Conservation (phyloP, 2,797 vertebrate genomes). For the Parambassis ranga region DNA sequence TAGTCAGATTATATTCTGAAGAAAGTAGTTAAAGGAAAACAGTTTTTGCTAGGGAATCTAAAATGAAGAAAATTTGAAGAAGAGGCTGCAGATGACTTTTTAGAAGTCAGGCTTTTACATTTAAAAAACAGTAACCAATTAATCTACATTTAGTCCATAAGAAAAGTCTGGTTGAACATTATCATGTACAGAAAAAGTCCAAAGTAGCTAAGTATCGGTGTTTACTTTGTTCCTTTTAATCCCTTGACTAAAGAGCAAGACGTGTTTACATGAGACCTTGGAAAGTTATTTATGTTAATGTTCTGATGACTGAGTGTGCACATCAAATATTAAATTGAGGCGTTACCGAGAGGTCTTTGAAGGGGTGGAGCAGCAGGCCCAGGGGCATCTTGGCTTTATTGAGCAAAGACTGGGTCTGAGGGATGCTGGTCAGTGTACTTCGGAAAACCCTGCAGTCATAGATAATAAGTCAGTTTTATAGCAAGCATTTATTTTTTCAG, state of each 20-base stretch:
- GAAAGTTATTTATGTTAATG: no score
- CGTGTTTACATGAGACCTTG: not conserved
- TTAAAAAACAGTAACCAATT: no score
- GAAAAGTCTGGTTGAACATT: no score
- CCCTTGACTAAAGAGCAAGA: no score
- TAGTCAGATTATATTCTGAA: not conserved
- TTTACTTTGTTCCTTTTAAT: not conserved
- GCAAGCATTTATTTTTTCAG: no score
- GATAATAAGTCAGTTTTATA: no score
- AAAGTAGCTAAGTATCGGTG: no score
- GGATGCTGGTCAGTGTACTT: constrained; percentile 93
- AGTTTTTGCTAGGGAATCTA: not conserved
- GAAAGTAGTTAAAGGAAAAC: not conserved
- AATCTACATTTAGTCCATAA: no score
- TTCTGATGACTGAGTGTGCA: not conserved
- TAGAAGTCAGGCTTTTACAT: no score
- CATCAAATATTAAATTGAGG: not conserved
- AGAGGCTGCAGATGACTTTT: not conserved
- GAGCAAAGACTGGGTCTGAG: constrained; percentile 94
- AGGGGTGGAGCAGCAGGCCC: constrained; percentile 95
- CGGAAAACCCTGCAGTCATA: constrained; percentile 87
- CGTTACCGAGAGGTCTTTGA: constrained; percentile 96
- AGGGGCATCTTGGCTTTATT: constrained; percentile 98
- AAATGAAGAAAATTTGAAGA: not conserved
- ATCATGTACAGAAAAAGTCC: no score